Conservation (phyloP, 2,888 invertebrate genomes). For the Nebria salina region DNA sequence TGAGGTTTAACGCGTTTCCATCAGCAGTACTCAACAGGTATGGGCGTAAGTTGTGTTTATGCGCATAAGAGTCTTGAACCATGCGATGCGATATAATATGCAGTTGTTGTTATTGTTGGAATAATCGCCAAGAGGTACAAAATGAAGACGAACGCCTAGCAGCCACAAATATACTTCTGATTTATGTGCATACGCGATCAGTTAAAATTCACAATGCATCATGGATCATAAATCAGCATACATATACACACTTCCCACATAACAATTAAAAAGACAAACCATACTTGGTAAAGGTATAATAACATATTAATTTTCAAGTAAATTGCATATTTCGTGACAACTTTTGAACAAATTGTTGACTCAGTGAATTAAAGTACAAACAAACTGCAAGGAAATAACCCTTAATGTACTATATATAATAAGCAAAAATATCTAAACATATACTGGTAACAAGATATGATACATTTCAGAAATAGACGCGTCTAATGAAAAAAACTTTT, state of each 20-base stretch:
- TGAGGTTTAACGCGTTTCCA: background rate
- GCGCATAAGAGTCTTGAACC: background rate
- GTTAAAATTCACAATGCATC: slow-evolving; percentile 35
- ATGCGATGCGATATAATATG: background rate
- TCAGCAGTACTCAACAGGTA: background rate
- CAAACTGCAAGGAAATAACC: background rate
- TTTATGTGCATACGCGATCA: slow-evolving; percentile 32
- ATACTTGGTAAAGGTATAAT: slow-evolving; percentile 27
- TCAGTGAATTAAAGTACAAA: background rate
- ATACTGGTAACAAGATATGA: no score
- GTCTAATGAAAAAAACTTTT: no score
- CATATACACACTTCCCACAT: slow-evolving; percentile 21
- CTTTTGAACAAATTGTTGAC: slow-evolving; percentile 34
- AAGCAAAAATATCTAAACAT: no score
- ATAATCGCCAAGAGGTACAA: background rate
- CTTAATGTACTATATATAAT: background rate
- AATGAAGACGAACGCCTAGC: slow-evolving; percentile 27
- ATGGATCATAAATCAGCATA: background rate
- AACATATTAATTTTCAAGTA: slow-evolving; percentile 41
- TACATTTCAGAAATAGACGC: no score
- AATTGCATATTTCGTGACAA: slow-evolving; percentile 40
- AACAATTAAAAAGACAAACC: slow-evolving; percentile 42
- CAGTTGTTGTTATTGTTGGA: background rate
- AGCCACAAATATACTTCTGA: slow-evolving; percentile 33
- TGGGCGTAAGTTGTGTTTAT: background rate